Evolutionary conservation across 1,140 invertebrate species (phyloP), one percentile per base, ranked within the genome.

Genomic region (Caenorhabditis briggsae): DNA sequence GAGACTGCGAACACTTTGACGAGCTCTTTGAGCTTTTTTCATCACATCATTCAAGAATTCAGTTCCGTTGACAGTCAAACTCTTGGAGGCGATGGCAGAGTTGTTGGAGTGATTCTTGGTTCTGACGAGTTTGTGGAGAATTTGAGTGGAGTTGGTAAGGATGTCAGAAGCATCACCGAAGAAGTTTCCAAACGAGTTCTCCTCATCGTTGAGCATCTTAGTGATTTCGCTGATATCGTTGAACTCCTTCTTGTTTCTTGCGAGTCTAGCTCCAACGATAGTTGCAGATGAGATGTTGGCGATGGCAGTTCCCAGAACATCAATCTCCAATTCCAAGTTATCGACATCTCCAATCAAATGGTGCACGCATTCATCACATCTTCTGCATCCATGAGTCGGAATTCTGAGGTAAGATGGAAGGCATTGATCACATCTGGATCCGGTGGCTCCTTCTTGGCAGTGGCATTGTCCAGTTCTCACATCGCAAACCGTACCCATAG

Each of bases 361-460:
- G 53, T 87, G 87, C 12, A 92, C 91, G 65, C 91, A 92, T 87
- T 92, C 91, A 84, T 92, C 92, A 82, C 91, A 92, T 59, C 86
- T 87, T 83, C 91, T 88, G 83, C 91, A 92, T 58, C 91, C 91
- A 85, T 89, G 82, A 23, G 61, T 84, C 8, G 91, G 91, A 84
- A 92, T 90, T 59, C 91, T 56, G 25, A 92, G 83, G 83, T 91
- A 92, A 9, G 83, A 87, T n/a, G 74, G 50, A 56, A 92, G 55
- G 82, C 91, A 92, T 55, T 86, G 89, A 61, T 92, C 91, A 82
- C 91, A 92, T 82, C 91, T 82, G 5, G 91, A 86, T 78, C 91
- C 91, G n/a, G 89, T 92, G 23, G 91, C 92, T 64, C 91, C 91
- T 89, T 92, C 91, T 82, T 92, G 92, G 61, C 91, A 92, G 48